Evolutionary conservation across 2,113 vertebrate genomes (phyloP), one percentile per base, ranked within the genome.

Genomic region (Spizaetus ornatus): DNA sequence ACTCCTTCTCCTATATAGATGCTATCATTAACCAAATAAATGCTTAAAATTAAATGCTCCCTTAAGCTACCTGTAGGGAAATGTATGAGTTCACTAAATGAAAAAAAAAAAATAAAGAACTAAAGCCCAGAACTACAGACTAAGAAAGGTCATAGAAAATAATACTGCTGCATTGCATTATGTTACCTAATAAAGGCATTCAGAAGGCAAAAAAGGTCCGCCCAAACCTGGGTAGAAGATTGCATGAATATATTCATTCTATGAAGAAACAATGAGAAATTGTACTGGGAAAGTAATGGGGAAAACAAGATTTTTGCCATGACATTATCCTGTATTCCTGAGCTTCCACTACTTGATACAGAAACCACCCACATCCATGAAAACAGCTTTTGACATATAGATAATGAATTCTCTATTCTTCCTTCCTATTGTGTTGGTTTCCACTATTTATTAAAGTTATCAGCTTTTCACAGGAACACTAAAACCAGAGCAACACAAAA

Each of bases 11-110:
- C 89, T 88, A 1, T 96, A 82, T 79, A 50, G 67, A 19, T 70
- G 36, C 5, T 31, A 32, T 53, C 85, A 66, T 65, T 84, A 94
- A 96, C 17, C 7, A 71, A 91, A 94, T 84, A 96, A 95, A 94
- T 50, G 50, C 72, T 88, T 58, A 78, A 66, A 97, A 93, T 88
- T 88, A 97, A 98, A 94, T 55, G 42, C 6, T 87, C 85, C 91
- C 80, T 95, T 92, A 87, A 84, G 59, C 26, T 74, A 80, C 48
- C 67, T 70, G 58, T 81, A 50, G 47, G 56, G 47, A 92, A 93
- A 96, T 47, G 10, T 36, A 71, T 50, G 34, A 76, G 32, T 65
- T 76, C n/a, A 88, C 69, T 65, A 86, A 92, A 89, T 29, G 52
- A 74, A 48, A 7, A 38, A 36, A 79, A 32, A 4, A 16, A 40